Evolutionary conservation across 1,140 invertebrate genomes (phyloP), one percentile per base, ranked within the genome.

Genomic region (Drosophila kurseongensis): DNA sequence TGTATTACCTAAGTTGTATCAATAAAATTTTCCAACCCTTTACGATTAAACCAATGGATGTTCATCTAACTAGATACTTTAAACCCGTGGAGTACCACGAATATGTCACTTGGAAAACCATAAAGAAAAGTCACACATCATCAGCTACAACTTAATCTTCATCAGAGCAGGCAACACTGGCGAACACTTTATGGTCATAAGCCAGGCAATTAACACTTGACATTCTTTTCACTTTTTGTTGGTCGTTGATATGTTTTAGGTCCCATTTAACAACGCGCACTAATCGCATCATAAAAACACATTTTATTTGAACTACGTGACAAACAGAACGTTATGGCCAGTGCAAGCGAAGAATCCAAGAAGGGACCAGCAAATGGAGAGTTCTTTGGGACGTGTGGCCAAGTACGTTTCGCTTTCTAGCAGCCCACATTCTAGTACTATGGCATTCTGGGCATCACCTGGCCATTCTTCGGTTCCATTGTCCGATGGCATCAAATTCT

Each of bases 151-250:
- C 83, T 88, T 83, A 88, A 86, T 86, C 83, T 80, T 83, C 67
- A 75, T 88, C 75, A 82, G 75, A 57, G 52, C 60, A 41, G 47
- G 27, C 16, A 14, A 57, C 55, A 50, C 38, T 48, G 41, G 44
- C 52, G n/a, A 56, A 67, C 83, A 61, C 23, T 72, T 58, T 67
- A 88, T 88, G 67, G 45, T 51, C 65, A 61, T 76, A 76, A 76
- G 73, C 63, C 66, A 58, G 79, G 84, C 85, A 88, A 88, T 88
- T 89, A 88, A 88, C 83, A 88, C 84, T 89, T 88, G 84, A 89
- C 84, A 89, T 89, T 88, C 83, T 88, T 88, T 88, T 86, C 83
- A 86, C 83, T 86, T 86, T 84, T 86, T 81, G 68, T 61, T 63
- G 51, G 50, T 56, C 62, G 72, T 78, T 79, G 83, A 83, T 89